phyloP scores from a whole-genome alignment of 2,113 vertebrate species.

The Poeciliopsis retropinna region DNA sequence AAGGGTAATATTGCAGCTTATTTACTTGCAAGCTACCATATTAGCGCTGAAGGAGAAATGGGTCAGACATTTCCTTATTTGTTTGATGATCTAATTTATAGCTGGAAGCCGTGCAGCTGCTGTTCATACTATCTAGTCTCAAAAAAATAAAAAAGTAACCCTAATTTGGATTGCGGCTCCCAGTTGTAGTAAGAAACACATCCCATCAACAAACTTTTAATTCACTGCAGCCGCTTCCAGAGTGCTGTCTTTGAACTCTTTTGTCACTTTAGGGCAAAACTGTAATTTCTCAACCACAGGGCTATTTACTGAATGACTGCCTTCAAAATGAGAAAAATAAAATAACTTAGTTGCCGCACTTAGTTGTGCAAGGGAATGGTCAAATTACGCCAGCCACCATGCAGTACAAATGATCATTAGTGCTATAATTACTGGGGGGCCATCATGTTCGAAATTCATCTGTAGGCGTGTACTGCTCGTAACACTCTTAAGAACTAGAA shows the following conservation, averaged over 20 bases:
- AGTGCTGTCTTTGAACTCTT: conserved; percentile 21
- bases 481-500: conserved; percentile 43
- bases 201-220: conserved; percentile 26
- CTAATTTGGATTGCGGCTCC: not conserved
- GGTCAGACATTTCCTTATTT: not conserved
- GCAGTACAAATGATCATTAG: conserved; percentile 71
- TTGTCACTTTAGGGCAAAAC: conserved; percentile 11
- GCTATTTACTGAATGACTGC: conserved; percentile 62
- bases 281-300: conserved; percentile 23
- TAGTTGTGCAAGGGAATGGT: conserved; percentile 52
- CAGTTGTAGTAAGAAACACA: not conserved
- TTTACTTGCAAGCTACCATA: not conserved
- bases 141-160: not conserved
- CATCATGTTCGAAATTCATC: conserved; percentile 66
- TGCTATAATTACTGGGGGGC: conserved; percentile 60
- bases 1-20: not conserved
- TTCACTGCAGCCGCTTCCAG: conserved; percentile 16
- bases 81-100: conserved; percentile 2
- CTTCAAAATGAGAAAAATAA: conserved; percentile 56
- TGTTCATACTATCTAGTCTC: not conserved
- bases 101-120: conserved; percentile 2
- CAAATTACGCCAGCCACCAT: conserved; percentile 58
- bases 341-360: conserved; percentile 19
- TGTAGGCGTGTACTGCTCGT: conserved; percentile 61
- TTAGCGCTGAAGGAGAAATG: conserved; percentile 2